Percentiles rank a stretch among this genome's conserved stretches.
Conservation (phyloP, 2,797 vertebrate species). For the Alexandromys oeconomus region DNA sequence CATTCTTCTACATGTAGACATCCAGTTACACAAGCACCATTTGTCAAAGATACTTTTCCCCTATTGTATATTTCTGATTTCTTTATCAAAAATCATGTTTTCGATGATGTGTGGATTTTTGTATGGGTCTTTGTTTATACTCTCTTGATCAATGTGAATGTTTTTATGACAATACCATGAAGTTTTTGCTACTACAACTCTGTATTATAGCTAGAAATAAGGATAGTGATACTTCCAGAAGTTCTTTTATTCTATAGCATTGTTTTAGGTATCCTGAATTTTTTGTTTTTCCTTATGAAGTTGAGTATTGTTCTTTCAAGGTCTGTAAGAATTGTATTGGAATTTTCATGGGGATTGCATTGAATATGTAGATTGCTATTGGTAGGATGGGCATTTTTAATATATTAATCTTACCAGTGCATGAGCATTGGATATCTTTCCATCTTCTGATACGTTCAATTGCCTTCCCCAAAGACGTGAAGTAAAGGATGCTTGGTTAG, state of each 20-base stretch:
- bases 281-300: neutral
- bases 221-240: neutral
- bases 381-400: neutral
- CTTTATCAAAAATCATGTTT: neutral
- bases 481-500: neutral
- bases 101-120: neutral
- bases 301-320: neutral
- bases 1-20: neutral
- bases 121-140: neutral
- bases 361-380: neutral
- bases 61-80: neutral
- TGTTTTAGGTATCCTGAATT: neutral
- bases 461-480: neutral
- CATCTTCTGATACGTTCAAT: neutral
- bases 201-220: neutral
- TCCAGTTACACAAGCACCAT: neutral
- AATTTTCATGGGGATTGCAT: neutral
- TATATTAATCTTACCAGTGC: neutral
- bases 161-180: neutral
- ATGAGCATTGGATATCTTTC: neutral
- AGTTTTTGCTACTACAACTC: neutral
- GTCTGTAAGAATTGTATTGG: neutral
- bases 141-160: neutral
- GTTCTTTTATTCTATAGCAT: neutral
- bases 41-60: neutral